Evolutionary conservation across 1,140 invertebrate species (phyloP).

Genomic region (Atopsyche davidsoni): DNA sequence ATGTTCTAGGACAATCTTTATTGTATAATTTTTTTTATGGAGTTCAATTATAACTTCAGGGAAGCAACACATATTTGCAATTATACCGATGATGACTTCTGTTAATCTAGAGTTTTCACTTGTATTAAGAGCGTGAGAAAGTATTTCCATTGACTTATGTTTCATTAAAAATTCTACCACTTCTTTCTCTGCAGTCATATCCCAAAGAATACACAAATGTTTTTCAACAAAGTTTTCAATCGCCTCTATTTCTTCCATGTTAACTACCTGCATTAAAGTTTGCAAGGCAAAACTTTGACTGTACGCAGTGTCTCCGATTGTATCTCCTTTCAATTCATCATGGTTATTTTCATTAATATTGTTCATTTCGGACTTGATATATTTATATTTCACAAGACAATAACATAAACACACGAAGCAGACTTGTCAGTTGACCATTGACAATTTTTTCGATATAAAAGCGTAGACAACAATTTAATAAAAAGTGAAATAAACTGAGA

Average conservation of each 20-base stretch:
- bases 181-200: slow-evolving; percentile 68
- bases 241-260: slow-evolving; percentile 43
- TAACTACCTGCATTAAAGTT: slow-evolving; percentile 51
- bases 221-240: slow-evolving; percentile 55
- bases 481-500: too few species aligned
- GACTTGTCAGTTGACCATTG: too few species aligned
- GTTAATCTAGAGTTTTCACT: slow-evolving; percentile 48
- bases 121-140: slow-evolving; percentile 43
- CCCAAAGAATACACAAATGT: slow-evolving; percentile 69
- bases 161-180: slow-evolving; percentile 60
- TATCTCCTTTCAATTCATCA: slow-evolving; percentile 56
- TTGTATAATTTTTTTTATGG: slow-evolving; percentile 38
- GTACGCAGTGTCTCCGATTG: slow-evolving; percentile 67
- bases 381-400: neutral
- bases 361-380: slow-evolving; percentile 1
- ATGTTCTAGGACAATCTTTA: slow-evolving; percentile 48
- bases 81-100: slow-evolving; percentile 68
- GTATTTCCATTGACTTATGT: slow-evolving; percentile 57
- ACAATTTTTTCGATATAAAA: too few species aligned
- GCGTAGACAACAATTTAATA: too few species aligned
- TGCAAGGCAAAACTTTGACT: slow-evolving; percentile 67
- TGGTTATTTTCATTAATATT: too few species aligned
- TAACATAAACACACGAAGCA: neutral
- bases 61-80: slow-evolving; percentile 65
- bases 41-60: slow-evolving; percentile 43